Conservation (phyloP, 1,140 invertebrate genomes). For the Solenopsis fugax region DNA sequence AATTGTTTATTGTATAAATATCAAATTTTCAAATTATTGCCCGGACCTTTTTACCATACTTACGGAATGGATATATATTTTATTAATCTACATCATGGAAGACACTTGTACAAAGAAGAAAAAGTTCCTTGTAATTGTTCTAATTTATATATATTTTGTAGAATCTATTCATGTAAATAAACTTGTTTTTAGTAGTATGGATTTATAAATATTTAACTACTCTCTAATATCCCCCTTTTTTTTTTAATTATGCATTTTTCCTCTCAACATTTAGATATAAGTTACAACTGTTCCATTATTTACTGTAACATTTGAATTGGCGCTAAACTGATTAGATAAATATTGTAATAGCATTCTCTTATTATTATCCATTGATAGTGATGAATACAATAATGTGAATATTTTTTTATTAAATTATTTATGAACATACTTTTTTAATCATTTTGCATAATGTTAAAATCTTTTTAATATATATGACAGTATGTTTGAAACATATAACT, state of each 20-base stretch:
- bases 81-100: slow-evolving; percentile 47
- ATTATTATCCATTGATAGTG: neutral
- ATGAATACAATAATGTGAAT: neutral
- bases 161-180: slow-evolving; percentile 64
- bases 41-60: slow-evolving; percentile 44
- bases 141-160: slow-evolving; percentile 64
- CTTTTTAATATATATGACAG: neutral
- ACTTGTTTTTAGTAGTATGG: slow-evolving; percentile 62
- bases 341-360: neutral
- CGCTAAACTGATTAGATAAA: neutral
- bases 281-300: slow-evolving; percentile 1
- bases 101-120: slow-evolving; percentile 48
- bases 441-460: neutral
- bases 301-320: slow-evolving; percentile 2
- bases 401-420: neutral
- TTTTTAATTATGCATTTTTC: slow-evolving; percentile 11
- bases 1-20: slow-evolving; percentile 46
- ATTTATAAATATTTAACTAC: slow-evolving; percentile 58
- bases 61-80: slow-evolving; percentile 47
- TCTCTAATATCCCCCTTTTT: slow-evolving; percentile 49
- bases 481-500: neutral
- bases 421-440: neutral
- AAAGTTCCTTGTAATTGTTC: slow-evolving; percentile 62
- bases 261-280: neutral
- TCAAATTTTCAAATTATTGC: slow-evolving; percentile 18